Evolutionary conservation across 2,797 vertebrate genomes (phyloP).

Genomic region (Fistularia commersonii): DNA sequence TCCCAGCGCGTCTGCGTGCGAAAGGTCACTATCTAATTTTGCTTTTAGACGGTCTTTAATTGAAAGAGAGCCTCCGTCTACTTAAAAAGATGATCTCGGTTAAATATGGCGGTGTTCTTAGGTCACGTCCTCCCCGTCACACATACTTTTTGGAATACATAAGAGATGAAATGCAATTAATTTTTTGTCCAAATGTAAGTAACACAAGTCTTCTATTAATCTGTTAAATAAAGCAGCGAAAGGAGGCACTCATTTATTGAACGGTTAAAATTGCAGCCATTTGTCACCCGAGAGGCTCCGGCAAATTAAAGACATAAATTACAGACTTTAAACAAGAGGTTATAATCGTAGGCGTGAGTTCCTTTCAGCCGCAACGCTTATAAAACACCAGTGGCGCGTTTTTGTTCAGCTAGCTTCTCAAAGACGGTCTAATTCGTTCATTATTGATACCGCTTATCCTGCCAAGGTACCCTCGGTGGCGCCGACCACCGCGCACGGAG

Average conservation of each 20-base stretch:
- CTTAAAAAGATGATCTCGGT: conserved; percentile 68
- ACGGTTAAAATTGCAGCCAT: conserved; percentile 4
- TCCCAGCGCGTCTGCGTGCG: conserved; percentile 63
- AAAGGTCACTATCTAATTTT: conserved; percentile 71
- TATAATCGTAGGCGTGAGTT: too few species aligned
- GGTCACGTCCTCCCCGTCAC: conserved; percentile 53
- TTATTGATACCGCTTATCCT: too few species aligned
- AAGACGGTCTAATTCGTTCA: too few species aligned
- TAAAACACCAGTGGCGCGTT: too few species aligned
- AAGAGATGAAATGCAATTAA: conserved; percentile 23
- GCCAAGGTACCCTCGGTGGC: too few species aligned
- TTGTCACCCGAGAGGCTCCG: conserved; percentile 4
- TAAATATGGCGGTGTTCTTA: conserved; percentile 64
- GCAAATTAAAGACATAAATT: conserved; percentile 5
- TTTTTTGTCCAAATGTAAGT: conserved; percentile 28
- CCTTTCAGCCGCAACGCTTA: too few species aligned
- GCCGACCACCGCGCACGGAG: too few species aligned
- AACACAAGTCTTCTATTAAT: conserved; percentile 9
- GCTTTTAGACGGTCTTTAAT: conserved; percentile 71
- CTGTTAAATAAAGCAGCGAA: conserved; percentile 1
- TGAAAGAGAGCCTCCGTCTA: conserved; percentile 67
- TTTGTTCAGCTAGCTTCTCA: too few species aligned
- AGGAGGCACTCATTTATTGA: neutral
- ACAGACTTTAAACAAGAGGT: too few species aligned
- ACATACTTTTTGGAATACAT: conserved; percentile 29